phyloP scores from a whole-genome alignment of 2,113 vertebrate species.

The Eretmochelys imbricata region DNA sequence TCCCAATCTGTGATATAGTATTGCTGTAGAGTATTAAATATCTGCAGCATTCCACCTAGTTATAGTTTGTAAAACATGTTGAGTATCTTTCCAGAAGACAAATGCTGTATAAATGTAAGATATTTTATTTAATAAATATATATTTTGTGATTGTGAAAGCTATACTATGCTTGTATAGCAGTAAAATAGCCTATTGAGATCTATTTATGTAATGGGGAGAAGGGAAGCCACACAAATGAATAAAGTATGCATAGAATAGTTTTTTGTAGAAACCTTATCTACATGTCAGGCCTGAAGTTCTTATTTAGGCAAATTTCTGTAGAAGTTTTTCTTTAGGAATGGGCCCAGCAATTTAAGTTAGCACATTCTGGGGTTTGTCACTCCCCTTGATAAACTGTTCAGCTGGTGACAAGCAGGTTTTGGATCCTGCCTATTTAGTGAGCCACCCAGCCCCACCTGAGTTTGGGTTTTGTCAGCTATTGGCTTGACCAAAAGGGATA shows the following conservation, averaged over 20 bases:
- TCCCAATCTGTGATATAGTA: background rate
- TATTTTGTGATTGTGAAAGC: background rate
- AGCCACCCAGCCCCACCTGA: fast-evolving
- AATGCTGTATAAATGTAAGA: background rate
- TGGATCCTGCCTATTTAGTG: background rate
- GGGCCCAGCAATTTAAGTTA: fast-evolving
- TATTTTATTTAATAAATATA: background rate
- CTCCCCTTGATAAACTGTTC: background rate
- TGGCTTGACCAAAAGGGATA: background rate
- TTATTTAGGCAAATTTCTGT: background rate
- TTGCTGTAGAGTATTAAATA: background rate
- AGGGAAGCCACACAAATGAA: background rate
- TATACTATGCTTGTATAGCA: background rate
- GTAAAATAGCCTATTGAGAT: background rate
- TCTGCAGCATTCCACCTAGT: background rate
- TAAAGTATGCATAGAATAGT: background rate
- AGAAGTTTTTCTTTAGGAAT: background rate
- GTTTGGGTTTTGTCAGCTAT: background rate
- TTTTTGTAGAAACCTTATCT: background rate
- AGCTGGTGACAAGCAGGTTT: background rate
- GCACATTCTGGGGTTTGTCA: background rate
- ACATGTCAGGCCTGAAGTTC: background rate
- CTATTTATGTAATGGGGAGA: background rate
- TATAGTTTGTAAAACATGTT: background rate
- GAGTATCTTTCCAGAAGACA: background rate